These are phyloP conservation scores for Gortyna flavago DNA, from an alignment of 2,888 invertebrate species.

Conservation along the genomic window DNA sequence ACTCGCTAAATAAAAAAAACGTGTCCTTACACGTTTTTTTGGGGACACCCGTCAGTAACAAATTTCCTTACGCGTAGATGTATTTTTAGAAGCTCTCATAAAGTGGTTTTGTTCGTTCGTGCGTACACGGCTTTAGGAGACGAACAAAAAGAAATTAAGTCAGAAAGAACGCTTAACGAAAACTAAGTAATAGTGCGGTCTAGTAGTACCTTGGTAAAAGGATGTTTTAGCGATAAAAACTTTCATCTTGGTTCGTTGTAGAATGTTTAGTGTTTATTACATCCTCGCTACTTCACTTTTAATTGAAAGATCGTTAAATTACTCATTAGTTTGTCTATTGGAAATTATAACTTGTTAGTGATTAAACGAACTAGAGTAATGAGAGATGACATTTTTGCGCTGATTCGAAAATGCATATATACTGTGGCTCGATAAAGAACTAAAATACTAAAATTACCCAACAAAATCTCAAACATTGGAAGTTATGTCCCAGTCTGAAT, in stretches of 20 bases:
- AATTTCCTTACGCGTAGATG: no score
- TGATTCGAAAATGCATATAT: background rate
- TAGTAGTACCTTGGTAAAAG: no score
- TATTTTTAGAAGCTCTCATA: no score
- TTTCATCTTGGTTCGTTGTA: background rate
- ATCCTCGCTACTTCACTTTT: conserved; percentile 4
- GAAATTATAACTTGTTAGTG: background rate
- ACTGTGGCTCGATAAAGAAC: background rate
- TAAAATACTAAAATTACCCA: conserved; percentile 19
- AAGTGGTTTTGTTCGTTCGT: no score
- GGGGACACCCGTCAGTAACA: no score
- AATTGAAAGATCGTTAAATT: conserved; percentile 19
- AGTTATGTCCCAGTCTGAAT: conserved; percentile 39
- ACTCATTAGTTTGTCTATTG: conserved; percentile 5
- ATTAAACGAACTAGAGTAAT: background rate
- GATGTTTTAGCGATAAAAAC: background rate
- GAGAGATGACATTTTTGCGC: background rate
- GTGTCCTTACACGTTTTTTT: no score
- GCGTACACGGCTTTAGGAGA: no score
- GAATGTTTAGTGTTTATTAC: conserved; percentile 22
- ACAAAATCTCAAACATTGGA: conserved; percentile 12
- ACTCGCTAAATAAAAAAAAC: no score
- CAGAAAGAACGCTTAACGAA: no score
- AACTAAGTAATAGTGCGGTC: no score
- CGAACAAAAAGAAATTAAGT: no score